These are phyloP conservation scores for Eulithis testata DNA, from an alignment of 2,888 invertebrate genomes.

Conservation along the genomic window DNA sequence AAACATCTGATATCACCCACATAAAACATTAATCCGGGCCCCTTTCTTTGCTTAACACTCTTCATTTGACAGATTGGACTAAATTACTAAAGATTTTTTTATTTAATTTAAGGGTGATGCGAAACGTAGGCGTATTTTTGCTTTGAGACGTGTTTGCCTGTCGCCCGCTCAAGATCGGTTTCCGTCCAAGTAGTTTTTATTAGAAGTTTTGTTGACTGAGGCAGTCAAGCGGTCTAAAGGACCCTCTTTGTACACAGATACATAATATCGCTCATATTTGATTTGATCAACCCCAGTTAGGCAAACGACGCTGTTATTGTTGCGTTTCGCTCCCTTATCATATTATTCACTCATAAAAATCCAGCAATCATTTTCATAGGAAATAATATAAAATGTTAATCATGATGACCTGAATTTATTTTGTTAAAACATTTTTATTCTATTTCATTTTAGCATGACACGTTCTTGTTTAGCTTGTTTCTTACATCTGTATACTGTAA, in stretches of 20 bases:
- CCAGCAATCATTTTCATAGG: slow-evolving; percentile 12
- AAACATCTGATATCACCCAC: slow-evolving; percentile 69
- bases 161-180: slow-evolving; percentile 60
- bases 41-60: slow-evolving; percentile 83
- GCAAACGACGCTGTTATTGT: slow-evolving; percentile 57
- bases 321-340: slow-evolving; percentile 38
- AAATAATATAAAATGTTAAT: neutral
- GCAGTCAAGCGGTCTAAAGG: slow-evolving; percentile 60
- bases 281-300: slow-evolving; percentile 64
- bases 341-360: slow-evolving; percentile 17
- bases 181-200: slow-evolving; percentile 79
- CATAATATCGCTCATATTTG: slow-evolving; percentile 76
- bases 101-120: slow-evolving; percentile 80
- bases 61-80: slow-evolving; percentile 83
- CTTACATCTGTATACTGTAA: slow-evolving; percentile 22
- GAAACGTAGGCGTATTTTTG: slow-evolving; percentile 62
- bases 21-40: slow-evolving; percentile 71
- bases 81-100: slow-evolving; percentile 79
- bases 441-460: too few relatives aligned
- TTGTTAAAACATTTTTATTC: too few relatives aligned
- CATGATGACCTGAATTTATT: neutral
- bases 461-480: slow-evolving; percentile 1
- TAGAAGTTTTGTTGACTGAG: slow-evolving; percentile 73
- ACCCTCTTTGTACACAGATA: slow-evolving; percentile 69
- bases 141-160: slow-evolving; percentile 66